phyloP scores from a whole-genome alignment of 2,113 vertebrate species.

The Ciconia maguari region DNA sequence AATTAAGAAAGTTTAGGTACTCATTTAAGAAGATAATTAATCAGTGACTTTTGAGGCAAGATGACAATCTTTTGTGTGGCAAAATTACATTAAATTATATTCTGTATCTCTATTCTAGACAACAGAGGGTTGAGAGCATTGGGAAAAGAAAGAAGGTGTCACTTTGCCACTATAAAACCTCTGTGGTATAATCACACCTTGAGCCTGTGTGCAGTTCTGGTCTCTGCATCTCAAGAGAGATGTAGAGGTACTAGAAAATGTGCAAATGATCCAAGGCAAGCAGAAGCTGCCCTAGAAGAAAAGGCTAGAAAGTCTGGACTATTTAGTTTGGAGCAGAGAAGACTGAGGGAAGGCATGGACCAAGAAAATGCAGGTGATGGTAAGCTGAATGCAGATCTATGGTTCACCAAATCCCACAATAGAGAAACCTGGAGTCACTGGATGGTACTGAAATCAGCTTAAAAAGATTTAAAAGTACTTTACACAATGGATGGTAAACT shows the following conservation, averaged over 20 bases:
- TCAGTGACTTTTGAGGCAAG: background rate
- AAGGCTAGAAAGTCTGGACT: background rate
- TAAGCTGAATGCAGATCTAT: background rate
- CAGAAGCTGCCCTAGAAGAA: background rate
- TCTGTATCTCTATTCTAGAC: background rate
- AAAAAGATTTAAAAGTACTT: background rate
- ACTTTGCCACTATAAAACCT: background rate
- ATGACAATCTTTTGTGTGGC: background rate
- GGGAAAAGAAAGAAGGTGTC: background rate
- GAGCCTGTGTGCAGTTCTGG: background rate
- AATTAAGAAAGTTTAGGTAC: background rate
- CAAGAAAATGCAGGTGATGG: background rate
- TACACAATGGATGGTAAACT: background rate
- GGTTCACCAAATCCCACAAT: background rate
- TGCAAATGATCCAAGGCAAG: background rate
- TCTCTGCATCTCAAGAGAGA: background rate
- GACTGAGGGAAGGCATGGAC: background rate
- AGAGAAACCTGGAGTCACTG: background rate
- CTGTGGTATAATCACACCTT: background rate
- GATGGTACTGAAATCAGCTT: background rate
- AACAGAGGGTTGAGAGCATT: background rate
- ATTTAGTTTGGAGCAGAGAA: background rate
- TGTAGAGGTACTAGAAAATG: background rate
- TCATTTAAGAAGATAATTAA: background rate
- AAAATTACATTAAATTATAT: background rate